Evolutionary conservation across 2,888 invertebrate genomes (phyloP).

Genomic region (Chironomus tentans): DNA sequence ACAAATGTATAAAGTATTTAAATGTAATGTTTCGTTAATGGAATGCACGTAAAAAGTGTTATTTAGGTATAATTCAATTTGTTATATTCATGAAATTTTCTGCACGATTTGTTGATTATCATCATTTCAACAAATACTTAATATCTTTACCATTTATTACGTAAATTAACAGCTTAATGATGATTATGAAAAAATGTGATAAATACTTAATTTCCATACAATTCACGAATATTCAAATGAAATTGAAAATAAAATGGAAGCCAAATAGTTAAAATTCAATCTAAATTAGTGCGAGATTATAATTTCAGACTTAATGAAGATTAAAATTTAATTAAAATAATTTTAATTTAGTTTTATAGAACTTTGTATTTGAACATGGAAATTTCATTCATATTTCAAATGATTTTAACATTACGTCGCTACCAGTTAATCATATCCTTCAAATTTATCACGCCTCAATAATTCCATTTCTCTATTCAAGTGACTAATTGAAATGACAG

Average conservation of each 20-base stretch:
- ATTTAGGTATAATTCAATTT: not conserved
- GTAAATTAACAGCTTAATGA: no score
- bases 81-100: not conserved
- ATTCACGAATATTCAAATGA: not conserved
- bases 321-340: no score
- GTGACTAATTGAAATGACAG: not conserved
- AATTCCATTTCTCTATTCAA: constrained; percentile 1
- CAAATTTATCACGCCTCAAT: not conserved
- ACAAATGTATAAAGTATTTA: not conserved
- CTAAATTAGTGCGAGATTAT: no score
- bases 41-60: not conserved
- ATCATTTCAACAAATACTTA: not conserved
- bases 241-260: no score
- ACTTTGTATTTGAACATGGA: no score
- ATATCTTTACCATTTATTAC: not conserved
- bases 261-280: no score
- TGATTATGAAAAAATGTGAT: no score
- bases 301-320: no score
- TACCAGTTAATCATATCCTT: not conserved
- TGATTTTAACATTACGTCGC: not conserved
- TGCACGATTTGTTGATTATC: not conserved
- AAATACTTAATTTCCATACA: no score
- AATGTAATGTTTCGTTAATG: not conserved
- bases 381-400: not conserved
- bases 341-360: no score